These are phyloP conservation scores for Pteruthius melanotis DNA, from an alignment of 2,113 vertebrate genomes.

Conservation along the genomic window DNA sequence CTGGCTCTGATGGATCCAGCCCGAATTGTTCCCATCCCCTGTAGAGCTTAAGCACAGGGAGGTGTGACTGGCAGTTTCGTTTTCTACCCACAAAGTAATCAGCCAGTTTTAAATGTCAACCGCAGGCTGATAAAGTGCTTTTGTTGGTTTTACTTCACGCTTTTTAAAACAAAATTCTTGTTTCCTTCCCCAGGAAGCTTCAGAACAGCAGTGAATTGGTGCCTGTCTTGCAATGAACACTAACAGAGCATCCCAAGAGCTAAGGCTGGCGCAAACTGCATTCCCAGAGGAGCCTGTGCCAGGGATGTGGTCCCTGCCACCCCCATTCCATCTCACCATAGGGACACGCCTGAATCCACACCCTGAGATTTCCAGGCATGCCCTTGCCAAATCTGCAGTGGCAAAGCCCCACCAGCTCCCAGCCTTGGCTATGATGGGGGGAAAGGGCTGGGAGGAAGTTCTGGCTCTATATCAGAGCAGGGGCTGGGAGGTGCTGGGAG, in stretches of 20 bases:
- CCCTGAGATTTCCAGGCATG: neutral
- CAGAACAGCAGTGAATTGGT: neutral
- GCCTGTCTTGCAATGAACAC: neutral
- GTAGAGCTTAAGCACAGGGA: neutral
- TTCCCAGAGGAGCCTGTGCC: neutral
- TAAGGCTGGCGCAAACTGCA: neutral
- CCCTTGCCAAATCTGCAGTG: neutral
- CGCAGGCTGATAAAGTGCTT: neutral
- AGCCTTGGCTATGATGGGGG: neutral
- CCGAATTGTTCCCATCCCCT: fast-evolving
- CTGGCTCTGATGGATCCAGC: neutral
- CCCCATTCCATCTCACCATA: neutral
- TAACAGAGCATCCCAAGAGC: neutral
- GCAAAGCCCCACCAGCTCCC: neutral
- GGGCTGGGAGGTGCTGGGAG: no score
- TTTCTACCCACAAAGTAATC: neutral
- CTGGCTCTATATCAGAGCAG: fast-evolving
- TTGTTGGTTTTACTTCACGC: neutral
- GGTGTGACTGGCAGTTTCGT: fast-evolving
- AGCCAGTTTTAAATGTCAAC: neutral
- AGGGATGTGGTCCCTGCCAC: neutral
- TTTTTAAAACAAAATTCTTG: neutral
- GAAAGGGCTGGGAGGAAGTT: neutral
- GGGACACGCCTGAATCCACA: neutral
- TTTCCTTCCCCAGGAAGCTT: neutral